Evolutionary conservation across 2,797 vertebrate genomes (phyloP).

Genomic region (Pangasius larnaudii): DNA sequence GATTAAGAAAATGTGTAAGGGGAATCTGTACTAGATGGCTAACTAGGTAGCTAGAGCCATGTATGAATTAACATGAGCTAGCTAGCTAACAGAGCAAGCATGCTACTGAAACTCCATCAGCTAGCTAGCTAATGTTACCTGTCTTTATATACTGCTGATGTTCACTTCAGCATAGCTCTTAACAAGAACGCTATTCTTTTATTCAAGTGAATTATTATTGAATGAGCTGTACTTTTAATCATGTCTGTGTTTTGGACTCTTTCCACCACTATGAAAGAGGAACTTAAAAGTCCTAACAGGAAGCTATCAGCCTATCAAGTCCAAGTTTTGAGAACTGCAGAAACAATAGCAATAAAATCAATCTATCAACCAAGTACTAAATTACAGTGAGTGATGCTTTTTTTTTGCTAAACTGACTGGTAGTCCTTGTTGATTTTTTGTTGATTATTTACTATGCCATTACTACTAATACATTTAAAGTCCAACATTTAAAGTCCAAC

Average conservation of each 20-base stretch:
- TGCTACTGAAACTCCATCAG: not conserved
- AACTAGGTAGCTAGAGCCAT: not conserved
- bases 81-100: not conserved
- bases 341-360: not conserved
- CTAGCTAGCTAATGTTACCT: not conserved
- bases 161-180: no score
- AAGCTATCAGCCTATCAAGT: not conserved
- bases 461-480: not conserved
- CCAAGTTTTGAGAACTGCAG: not conserved
- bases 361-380: not conserved
- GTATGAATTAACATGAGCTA: not conserved
- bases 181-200: not conserved
- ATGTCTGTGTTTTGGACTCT: not conserved
- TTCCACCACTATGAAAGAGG: not conserved
- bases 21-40: not conserved
- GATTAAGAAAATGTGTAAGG: not conserved
- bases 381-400: not conserved
- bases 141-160: no score
- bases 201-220: not conserved
- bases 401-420: not conserved
- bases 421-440: not conserved
- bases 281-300: not conserved
- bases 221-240: not conserved
- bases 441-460: not conserved
- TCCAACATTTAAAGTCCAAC: not conserved